Base-by-base conservation (phyloP, 2,797 vertebrate species). In the Megalops cyprinoides region DNA sequence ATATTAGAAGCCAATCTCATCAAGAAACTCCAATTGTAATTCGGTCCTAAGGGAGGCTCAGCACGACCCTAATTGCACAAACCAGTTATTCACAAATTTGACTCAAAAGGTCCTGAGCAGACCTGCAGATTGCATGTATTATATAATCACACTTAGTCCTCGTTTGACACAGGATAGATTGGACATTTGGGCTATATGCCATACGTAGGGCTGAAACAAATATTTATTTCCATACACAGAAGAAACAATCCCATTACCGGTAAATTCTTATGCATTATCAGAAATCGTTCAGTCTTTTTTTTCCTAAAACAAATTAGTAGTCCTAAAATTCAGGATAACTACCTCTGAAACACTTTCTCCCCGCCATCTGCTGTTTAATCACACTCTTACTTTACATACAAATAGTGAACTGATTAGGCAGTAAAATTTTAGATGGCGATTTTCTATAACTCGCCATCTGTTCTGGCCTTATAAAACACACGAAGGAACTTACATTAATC, bases 361-460 rank as follows among this genome's bases (percentile, higher is more conserved):
- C 73, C 82, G 74, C 88, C 90, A 91, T 91, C 87, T 91, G 91
- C 81, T 89, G 82, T 84, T 88, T 82, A 85, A 82, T 84, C 87
- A 86, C 74, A 88, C 85, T 67, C 85, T 65, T 74, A 79, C 87
- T 91, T 90, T 84, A 88, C 85, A 89, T 88, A 87, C 84, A 89
- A 91, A 91, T 90, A 85, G 84, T 83, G 88, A 90, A 90, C 81
- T 85, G 88, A 91, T 86, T 87, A 86, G 85, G 78, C 79, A 85
- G 85, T 88, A 89, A 83, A 87, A 82, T 86, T 73, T 86, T 74
- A 86, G 86, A 89, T 82, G 83, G 84, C 89, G 85, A 90, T 90
- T 90, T 86, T 82, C 86, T 89, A 85, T 88, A 83, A 88, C 87
- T 89, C 53, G 55, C 88, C 91, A 89, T 90, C 90, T 92, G 90